These are phyloP conservation scores for Dione juno DNA, from an alignment of 2,888 invertebrate species.

Conservation along the genomic window DNA sequence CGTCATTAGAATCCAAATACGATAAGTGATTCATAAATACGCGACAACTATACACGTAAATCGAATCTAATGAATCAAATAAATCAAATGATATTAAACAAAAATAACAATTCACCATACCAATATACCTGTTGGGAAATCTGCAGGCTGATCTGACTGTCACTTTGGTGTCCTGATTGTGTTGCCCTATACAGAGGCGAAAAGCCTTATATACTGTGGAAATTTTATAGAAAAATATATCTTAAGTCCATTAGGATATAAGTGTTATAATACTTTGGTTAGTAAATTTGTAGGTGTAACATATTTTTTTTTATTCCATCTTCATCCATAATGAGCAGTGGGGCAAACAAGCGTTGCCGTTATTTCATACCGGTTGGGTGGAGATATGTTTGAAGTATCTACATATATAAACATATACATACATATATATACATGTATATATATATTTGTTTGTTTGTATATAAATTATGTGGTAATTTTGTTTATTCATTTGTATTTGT, in stretches of 20 bases:
- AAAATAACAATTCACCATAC: constrained; percentile 29
- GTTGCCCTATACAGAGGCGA: constrained; percentile 1
- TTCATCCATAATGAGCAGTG: constrained; percentile 38
- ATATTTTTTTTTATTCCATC: constrained; percentile 37
- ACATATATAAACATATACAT: neutral
- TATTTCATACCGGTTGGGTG: constrained; percentile 27
- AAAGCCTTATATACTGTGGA: constrained; percentile 8
- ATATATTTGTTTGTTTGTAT: neutral
- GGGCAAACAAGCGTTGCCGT: constrained; percentile 35
- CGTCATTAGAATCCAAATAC: too few relatives aligned
- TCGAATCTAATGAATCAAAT: too few relatives aligned
- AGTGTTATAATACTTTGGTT: neutral
- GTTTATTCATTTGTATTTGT: constrained; percentile 3
- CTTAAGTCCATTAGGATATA: neutral
- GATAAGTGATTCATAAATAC: too few relatives aligned
- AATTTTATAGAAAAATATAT: neutral
- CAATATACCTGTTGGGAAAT: constrained; percentile 43
- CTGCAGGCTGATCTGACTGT: constrained; percentile 41
- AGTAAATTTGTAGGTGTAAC: constrained; percentile 21
- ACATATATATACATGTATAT: neutral
- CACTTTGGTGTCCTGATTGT: constrained; percentile 47
- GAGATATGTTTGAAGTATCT: constrained; percentile 37
- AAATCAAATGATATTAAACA: neutral
- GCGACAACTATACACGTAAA: neutral
- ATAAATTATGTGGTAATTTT: constrained; percentile 16